These are phyloP conservation scores for Heloderma charlesbogerti DNA, from an alignment of 2,113 vertebrate genomes.

Conservation along the genomic window DNA sequence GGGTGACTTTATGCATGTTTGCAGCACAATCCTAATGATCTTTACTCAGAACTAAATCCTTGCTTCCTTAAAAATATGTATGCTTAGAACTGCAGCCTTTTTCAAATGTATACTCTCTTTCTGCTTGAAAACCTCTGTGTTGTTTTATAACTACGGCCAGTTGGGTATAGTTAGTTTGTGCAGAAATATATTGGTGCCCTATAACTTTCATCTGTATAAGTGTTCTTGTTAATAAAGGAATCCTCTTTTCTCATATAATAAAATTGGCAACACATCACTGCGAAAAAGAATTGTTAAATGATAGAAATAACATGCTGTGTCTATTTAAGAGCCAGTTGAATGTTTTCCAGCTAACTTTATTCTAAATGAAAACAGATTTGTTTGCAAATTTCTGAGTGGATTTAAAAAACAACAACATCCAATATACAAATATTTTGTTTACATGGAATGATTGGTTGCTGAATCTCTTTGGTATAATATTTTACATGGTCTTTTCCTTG, in stretches of 20 bases:
- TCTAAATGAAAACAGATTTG: slow-evolving; percentile 19
- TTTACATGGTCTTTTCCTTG: neutral
- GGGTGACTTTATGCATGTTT: neutral
- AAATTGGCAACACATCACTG: neutral
- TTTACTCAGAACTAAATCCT: neutral
- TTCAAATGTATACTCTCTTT: neutral
- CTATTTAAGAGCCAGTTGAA: slow-evolving; percentile 3
- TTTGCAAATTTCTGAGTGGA: neutral
- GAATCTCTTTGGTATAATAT: neutral
- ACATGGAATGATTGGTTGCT: neutral
- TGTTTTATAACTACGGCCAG: neutral
- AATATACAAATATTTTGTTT: neutral
- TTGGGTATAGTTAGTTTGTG: neutral
- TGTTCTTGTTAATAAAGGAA: neutral
- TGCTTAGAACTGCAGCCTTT: neutral
- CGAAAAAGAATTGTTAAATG: neutral
- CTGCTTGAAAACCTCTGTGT: neutral
- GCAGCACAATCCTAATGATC: neutral
- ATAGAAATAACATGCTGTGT: neutral
- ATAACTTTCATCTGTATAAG: neutral
- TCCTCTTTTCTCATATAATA: neutral
- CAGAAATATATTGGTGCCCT: neutral
- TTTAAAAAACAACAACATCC: neutral
- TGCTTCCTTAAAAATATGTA: neutral
- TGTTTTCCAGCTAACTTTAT: slow-evolving; percentile 4